phyloP scores from a whole-genome alignment of 1,140 invertebrate genomes.

The Drosophila ambigua region DNA sequence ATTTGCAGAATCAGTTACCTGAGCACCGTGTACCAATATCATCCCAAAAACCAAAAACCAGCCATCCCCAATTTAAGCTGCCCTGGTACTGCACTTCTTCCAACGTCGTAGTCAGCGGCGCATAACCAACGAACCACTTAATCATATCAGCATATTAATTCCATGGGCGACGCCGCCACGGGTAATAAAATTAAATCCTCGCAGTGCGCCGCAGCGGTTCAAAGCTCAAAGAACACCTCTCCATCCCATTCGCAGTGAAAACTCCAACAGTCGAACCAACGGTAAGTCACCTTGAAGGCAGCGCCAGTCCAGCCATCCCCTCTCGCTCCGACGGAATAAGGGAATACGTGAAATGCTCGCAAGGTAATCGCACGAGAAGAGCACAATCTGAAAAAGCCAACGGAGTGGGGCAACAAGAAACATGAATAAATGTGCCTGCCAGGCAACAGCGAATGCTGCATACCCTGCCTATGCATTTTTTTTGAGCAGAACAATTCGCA shows the following conservation, averaged over 20 bases:
- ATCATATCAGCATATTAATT: constrained; percentile 81
- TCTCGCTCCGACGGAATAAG: neutral
- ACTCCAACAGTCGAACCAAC: constrained; percentile 50
- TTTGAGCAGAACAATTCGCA: too few species aligned
- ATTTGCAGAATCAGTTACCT: too few species aligned
- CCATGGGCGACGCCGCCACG: constrained; percentile 41
- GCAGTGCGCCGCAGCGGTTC: constrained; percentile 29
- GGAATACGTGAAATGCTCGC: too few species aligned
- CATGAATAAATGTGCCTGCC: too few species aligned
- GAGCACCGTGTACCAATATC: too few species aligned
- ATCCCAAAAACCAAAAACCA: neutral
- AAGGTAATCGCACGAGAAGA: too few species aligned
- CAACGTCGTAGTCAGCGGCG: neutral
- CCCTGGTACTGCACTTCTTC: constrained; percentile 43
- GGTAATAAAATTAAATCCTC: constrained; percentile 82
- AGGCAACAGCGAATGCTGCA: too few species aligned
- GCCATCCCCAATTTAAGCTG: constrained; percentile 3
- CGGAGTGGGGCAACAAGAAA: neutral
- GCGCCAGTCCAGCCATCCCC: neutral
- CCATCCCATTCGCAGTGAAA: neutral
- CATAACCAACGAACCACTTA: constrained; percentile 57
- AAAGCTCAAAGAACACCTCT: constrained; percentile 33
- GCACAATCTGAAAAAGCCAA: constrained; percentile 28
- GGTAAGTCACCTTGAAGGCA: constrained; percentile 47
- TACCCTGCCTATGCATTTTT: too few species aligned